phyloP scores from a whole-genome alignment of 2,797 vertebrate species.

The Sarcophilus harrisii region DNA sequence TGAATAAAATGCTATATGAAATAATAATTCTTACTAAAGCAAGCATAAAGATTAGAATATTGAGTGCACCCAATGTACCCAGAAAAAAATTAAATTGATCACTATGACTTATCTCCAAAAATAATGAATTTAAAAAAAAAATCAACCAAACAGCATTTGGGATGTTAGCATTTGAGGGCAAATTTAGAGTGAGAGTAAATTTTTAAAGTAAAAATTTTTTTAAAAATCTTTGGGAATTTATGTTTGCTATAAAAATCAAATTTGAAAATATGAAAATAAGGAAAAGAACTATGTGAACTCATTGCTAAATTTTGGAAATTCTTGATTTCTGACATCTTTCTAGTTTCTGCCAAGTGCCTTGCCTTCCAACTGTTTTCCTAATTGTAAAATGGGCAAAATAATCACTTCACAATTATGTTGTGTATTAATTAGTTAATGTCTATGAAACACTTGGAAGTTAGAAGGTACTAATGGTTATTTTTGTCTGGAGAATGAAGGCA shows the following conservation, averaged over 20 bases:
- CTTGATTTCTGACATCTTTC: not conserved
- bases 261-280: not conserved
- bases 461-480: conserved; percentile 54
- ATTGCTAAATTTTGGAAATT: not conserved
- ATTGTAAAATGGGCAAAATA: conserved; percentile 61
- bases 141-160: not conserved
- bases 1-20: not conserved
- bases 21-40: not conserved
- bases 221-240: not conserved
- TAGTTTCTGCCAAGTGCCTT: not conserved
- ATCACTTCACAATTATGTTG: not conserved
- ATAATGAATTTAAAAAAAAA: not conserved
- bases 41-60: not conserved
- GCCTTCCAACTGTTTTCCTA: conserved; percentile 55
- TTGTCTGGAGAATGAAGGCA: conserved; percentile 51
- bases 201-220: not conserved
- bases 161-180: not conserved
- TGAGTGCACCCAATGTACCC: not conserved
- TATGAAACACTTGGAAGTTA: conserved; percentile 44
- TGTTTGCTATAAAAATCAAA: not conserved
- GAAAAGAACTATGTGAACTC: not conserved
- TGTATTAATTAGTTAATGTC: conserved; percentile 70
- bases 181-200: not conserved
- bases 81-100: not conserved
- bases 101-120: not conserved